Evolutionary conservation across 1,140 invertebrate genomes (phyloP).

Genomic region (Procambarus clarkii): DNA sequence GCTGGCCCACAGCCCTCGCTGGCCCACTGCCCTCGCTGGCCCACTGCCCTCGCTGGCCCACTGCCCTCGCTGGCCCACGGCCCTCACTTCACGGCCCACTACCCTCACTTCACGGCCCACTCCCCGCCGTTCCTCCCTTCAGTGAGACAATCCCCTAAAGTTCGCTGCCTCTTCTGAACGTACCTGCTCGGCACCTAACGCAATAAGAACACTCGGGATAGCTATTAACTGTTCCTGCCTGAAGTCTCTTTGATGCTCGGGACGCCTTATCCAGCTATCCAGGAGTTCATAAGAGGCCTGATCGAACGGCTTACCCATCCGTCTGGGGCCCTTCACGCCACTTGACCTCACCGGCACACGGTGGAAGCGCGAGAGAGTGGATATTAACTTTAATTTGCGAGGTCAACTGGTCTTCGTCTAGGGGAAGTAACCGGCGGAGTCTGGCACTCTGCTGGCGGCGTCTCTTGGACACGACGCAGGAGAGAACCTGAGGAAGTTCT

Average conservation of each 20-base stretch:
- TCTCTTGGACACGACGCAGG: slow-evolving; percentile 29
- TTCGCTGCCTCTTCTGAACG: background rate
- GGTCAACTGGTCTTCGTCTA: slow-evolving; percentile 31
- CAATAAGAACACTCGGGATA: slow-evolving; percentile 24
- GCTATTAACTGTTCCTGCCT: slow-evolving; percentile 27
- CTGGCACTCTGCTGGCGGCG: slow-evolving; percentile 18
- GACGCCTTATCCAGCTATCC: background rate
- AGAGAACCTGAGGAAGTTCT: background rate
- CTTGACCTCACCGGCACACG: slow-evolving; percentile 31
- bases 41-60: background rate
- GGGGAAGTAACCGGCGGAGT: background rate
- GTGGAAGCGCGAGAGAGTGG: slow-evolving; percentile 29
- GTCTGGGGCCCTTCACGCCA: background rate
- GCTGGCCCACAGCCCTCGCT: background rate
- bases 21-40: no score
- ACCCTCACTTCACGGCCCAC: no score
- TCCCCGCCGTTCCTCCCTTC: no score
- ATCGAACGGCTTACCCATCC: slow-evolving; percentile 27
- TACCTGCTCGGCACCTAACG: background rate
- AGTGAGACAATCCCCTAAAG: background rate
- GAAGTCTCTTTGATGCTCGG: slow-evolving; percentile 13
- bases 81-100: background rate
- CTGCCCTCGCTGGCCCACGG: no score
- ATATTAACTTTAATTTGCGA: slow-evolving; percentile 35
- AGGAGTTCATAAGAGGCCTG: background rate